Base-by-base conservation (phyloP, 2,113 vertebrate genomes). In the Esox niger region DNA sequence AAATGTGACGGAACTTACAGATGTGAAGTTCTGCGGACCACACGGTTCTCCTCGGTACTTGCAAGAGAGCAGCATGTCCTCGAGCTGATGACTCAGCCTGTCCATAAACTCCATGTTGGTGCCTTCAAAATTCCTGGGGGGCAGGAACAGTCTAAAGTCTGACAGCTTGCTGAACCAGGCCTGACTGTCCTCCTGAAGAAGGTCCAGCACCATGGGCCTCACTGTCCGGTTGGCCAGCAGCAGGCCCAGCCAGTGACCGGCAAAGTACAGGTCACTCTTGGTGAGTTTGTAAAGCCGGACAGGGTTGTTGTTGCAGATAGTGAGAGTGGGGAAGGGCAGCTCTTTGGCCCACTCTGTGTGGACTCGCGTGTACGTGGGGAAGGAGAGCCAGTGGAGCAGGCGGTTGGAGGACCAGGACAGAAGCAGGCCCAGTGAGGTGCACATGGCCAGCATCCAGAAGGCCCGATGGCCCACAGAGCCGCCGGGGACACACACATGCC, bases 251-350 rank as follows among this genome's bases (percentile, higher is more conserved):
- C 96, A 98, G 92, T 98, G 94, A 54, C 96, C 97, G 3, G 95
- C 94, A 38, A 97, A 98, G 78, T 98, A 98, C 31, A 99, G 87
- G 86, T 99, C 97, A 47, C 95, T 96, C 87, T 98, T 98, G 89
- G 96, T 96, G 78, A 99, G 94, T 73, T 95, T 94, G 74, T 95
- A 94, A 76, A 99, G 94, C 71, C 96, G 95, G 29, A 98, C 90
- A 0, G 96, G 95, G 88, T 98, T 98, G 91, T 99, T 99, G 93
- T 99, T 99, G 87, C 97, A 99, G 84, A 99, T 91, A 23, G 97
- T 99, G 85, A 98, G 91, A 9, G 95, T 90, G 23, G 96, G 96
- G 88, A 98, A 99, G 68, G 93, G 83, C 79, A 98, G 88, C 89
- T 96, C 94, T 71, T 93, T 94, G 84, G 95, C 95, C 96, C 96